Base-by-base conservation (phyloP, 2,797 vertebrate genomes). In the Sarcophilus harrisii region DNA sequence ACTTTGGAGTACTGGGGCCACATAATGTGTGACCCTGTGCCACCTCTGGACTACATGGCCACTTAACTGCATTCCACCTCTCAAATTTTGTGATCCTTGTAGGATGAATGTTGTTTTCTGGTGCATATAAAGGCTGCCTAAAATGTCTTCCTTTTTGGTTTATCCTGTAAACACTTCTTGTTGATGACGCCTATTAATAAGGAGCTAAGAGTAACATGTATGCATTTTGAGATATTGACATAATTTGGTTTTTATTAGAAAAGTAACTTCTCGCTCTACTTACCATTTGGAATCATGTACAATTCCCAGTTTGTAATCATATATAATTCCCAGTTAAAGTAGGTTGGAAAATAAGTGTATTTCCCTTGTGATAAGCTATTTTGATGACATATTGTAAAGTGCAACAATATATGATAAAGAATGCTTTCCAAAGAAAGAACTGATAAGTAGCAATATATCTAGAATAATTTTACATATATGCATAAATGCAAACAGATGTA, bases 171-270 rank as follows among this genome's bases (percentile, higher is more conserved):
- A 21, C 8, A 81, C 18, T 21, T 81, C 66, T 81, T 81, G n/a
- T 45, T 81, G 16, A 18, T 38, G 21, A 45, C 0, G 1, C 3
- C 2, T 27, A 9, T 81, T 27, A 81, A 81, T 45, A 81, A 81
- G 21, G 21, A 81, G 24, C 73, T 81, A 45, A 38, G 24, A 45
- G 45, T 45, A 81, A 45, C 38, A 81, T 81, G 21, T 45, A 45
- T 81, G 18, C 21, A 45, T 81, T 81, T 45, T 45, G 73, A 45
- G 73, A 38, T 3, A 27, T 90, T 62, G 52, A 93, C 92, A 57
- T 94, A 57, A 90, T 94, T 94, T 81, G 5, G 38, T 91, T 1
- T 94, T 8, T n/a, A 81, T 93, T 45, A 91, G 95, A 91, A 95
- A 73, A 90, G 30, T 92, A 32, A 9, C 90, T 58, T 55, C 73